Evolutionary conservation across 2,797 vertebrate genomes (phyloP).

Genomic region (Gila robusta): DNA sequence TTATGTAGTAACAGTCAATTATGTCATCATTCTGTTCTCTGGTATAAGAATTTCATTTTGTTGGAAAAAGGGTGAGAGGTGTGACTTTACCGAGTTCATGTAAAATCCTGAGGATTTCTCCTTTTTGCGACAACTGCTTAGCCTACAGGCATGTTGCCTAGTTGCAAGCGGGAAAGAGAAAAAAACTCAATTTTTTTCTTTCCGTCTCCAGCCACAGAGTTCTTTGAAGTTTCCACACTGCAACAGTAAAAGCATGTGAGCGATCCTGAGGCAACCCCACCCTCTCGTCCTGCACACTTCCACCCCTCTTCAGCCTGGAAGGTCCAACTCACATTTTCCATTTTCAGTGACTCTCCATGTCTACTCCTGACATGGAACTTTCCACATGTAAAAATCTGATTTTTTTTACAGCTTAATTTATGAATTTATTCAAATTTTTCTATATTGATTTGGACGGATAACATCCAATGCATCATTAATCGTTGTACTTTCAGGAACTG

Average conservation of each 20-base stretch:
- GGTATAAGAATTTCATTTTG: not conserved
- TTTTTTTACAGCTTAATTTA: not conserved
- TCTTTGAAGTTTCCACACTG: constrained; percentile 62
- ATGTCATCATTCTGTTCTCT: not conserved
- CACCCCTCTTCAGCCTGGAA: constrained; percentile 66
- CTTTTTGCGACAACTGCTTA: constrained; percentile 15
- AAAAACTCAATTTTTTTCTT: constrained; percentile 27
- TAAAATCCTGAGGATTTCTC: constrained; percentile 31
- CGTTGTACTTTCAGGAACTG: constrained; percentile 16
- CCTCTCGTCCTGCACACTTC: constrained; percentile 66
- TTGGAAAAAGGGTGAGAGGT: not conserved
- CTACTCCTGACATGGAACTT: constrained; percentile 34
- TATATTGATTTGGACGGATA: not conserved
- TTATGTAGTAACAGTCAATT: not conserved
- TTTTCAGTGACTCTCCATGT: constrained; percentile 21
- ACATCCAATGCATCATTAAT: not conserved
- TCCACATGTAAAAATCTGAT: constrained; percentile 35
- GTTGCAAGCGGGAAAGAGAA: constrained; percentile 21
- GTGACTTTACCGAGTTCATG: constrained; percentile 3
- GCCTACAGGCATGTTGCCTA: constrained; percentile 42
- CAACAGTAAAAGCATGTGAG: constrained; percentile 59
- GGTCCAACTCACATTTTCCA: constrained; percentile 67
- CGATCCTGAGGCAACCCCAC: constrained; percentile 71
- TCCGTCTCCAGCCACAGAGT: constrained; percentile 30
- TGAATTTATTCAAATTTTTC: not conserved